These are phyloP conservation scores for Zhuqinia jingwanae DNA, from an alignment of 2,888 invertebrate species.

Conservation along the genomic window DNA sequence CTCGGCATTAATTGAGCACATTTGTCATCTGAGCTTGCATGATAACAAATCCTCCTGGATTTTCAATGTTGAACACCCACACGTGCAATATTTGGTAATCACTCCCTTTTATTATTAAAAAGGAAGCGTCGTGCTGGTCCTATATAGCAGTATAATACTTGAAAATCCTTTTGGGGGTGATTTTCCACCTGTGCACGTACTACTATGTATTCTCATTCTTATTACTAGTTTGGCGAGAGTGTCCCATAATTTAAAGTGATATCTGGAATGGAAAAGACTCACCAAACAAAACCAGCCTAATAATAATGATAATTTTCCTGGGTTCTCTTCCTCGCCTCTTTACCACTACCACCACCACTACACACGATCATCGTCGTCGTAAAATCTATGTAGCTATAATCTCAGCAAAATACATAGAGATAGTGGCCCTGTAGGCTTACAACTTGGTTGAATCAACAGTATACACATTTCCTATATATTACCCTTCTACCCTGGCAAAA, in stretches of 20 bases:
- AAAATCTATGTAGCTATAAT: too few species aligned
- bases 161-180: slow-evolving; percentile 16
- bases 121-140: slow-evolving; percentile 18
- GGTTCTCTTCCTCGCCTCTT: too few species aligned
- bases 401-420: background rate
- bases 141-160: background rate
- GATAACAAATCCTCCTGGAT: slow-evolving; percentile 48
- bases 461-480: too few species aligned
- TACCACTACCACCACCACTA: background rate
- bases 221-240: background rate
- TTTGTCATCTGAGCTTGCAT: slow-evolving; percentile 38
- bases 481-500: slow-evolving; percentile 14
- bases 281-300: slow-evolving; percentile 17
- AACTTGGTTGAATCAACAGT: slow-evolving; percentile 39
- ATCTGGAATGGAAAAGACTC: slow-evolving; percentile 41
- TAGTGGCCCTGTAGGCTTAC: slow-evolving; percentile 38
- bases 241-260: slow-evolving; percentile 37
- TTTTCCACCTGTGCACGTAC: slow-evolving; percentile 31
- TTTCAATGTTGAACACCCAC: slow-evolving; percentile 40
- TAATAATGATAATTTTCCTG: slow-evolving; percentile 40
- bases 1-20: slow-evolving; percentile 33
- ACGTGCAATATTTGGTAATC: slow-evolving; percentile 46
- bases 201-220: slow-evolving; percentile 21
- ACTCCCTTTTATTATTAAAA: slow-evolving; percentile 15
- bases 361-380: too few species aligned